A percentile compares a stretch with the other conserved stretches of the same genome.
phyloP scores from a whole-genome alignment of 2,888 invertebrate genomes.

The Dynastes hyllus region DNA sequence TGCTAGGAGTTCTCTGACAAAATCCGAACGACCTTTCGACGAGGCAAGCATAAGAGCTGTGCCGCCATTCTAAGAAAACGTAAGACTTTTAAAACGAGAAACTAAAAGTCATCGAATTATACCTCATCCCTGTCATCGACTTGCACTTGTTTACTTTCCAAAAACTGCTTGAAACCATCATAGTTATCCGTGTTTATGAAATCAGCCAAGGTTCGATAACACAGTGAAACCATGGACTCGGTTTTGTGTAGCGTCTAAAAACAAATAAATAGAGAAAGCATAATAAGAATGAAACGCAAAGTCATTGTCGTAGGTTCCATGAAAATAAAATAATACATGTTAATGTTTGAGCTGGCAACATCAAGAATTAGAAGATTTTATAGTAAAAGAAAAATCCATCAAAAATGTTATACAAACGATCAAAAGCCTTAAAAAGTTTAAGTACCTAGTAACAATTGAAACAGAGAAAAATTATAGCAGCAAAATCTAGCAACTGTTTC shows the following conservation, averaged over 20 bases:
- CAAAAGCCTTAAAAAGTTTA: too few relatives aligned
- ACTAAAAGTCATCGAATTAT: slow-evolving; percentile 50
- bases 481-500: too few relatives aligned
- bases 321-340: slow-evolving; percentile 4
- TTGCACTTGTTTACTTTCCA: slow-evolving; percentile 86
- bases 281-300: background rate
- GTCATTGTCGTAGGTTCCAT: too few relatives aligned
- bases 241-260: slow-evolving; percentile 88
- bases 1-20: slow-evolving; percentile 88
- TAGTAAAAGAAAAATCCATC: too few relatives aligned
- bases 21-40: slow-evolving; percentile 86
- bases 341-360: slow-evolving; percentile 10
- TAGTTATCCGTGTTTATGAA: slow-evolving; percentile 88
- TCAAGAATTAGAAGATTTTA: too few relatives aligned
- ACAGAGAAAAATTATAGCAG: too few relatives aligned
- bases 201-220: slow-evolving; percentile 86
- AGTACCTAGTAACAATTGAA: too few relatives aligned
- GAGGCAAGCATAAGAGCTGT: slow-evolving; percentile 95
- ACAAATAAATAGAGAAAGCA: slow-evolving; percentile 25
- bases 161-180: slow-evolving; percentile 85
- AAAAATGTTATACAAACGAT: too few relatives aligned
- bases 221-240: slow-evolving; percentile 94
- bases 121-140: slow-evolving; percentile 94
- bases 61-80: slow-evolving; percentile 84
- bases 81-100: background rate